Base-by-base conservation (phyloP, 1,140 invertebrate genomes). In the Drosophila tani region DNA sequence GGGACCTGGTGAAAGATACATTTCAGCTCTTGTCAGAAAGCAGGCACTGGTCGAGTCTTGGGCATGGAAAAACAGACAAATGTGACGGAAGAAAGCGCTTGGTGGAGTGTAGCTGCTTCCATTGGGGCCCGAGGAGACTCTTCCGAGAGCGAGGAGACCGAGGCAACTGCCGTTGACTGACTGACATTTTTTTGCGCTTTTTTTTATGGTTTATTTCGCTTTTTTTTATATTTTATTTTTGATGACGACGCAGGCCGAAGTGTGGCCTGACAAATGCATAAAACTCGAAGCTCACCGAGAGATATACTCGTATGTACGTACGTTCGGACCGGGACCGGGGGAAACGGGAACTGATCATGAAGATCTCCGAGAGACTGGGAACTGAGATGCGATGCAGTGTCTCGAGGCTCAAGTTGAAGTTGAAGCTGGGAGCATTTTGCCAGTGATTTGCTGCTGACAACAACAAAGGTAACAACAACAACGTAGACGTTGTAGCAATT, bases 191-290 rank as follows among this genome's bases (percentile, higher is more conserved):
- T 81, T 56, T 68, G 74, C 55, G 51, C 67, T 47, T 46, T 24
- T 50, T 57, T 29, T 40, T 60, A 27, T 59, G 12, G 21, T 62
- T 67, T 78, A 67, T 41, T 55, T 71, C 62, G 60, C 21, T 47
- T 50, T 64, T 67, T 17, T 38, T 43, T 59, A 64, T 68, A 43
- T 63, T 62, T 82, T 66, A 66, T 51, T 64, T 84, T 80, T 71
- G 65, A 70, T 68, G 80, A 74, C 49, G 58, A 66, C 82, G 77
- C 68, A 59, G 82, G 50, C 68, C 56, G 45, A 85, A 86, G 81
- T 88, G 86, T 79, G 74, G 85, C 85, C 84, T 85, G 86, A 88
- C 85, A 88, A 90, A 88, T 88, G 85, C 85, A 88, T 88, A 91
- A 85, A 90, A 79, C 77, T 81, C 71, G 65, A 65, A 59, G 53